These are phyloP conservation scores for Argyrosomus regius DNA, from an alignment of 2,797 vertebrate genomes.

Conservation along the genomic window DNA sequence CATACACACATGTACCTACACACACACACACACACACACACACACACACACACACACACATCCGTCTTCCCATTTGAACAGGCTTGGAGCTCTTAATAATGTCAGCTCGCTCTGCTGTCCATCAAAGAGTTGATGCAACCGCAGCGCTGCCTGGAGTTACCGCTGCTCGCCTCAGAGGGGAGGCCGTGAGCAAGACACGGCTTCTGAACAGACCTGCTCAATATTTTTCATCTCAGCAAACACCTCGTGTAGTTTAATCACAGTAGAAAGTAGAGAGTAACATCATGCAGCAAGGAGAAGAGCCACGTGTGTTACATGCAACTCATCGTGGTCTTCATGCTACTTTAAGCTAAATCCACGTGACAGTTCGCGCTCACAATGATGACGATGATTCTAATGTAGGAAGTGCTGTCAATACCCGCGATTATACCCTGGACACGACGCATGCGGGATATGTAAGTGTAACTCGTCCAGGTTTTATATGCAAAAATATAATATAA, in stretches of 20 bases:
- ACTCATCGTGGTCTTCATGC: neutral
- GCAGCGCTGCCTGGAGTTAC: constrained; percentile 13
- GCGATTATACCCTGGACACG: too few species aligned
- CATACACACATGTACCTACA: constrained; percentile 28
- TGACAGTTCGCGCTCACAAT: too few species aligned
- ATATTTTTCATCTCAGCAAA: neutral
- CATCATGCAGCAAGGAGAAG: neutral
- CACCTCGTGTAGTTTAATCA: neutral
- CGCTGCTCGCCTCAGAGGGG: constrained; percentile 31
- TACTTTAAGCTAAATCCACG: neutral
- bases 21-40: constrained; percentile 15
- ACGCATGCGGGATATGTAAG: too few species aligned
- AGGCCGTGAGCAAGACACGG: constrained; percentile 5
- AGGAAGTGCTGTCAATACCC: too few species aligned
- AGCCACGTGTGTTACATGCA: neutral
- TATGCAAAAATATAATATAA: too few species aligned
- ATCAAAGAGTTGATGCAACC: constrained; percentile 60
- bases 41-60: constrained; percentile 18
- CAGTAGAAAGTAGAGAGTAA: neutral
- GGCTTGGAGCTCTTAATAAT: constrained; percentile 41
- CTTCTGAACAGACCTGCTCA: neutral
- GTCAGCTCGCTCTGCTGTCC: constrained; percentile 38
- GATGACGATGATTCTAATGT: too few species aligned
- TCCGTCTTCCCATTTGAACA: constrained; percentile 7
- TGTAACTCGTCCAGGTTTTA: too few species aligned